Percentiles rank a stretch among this genome's conserved stretches.
Evolutionary conservation across 2,888 invertebrate species (phyloP).

Genomic region (Acanthopleura granulata): DNA sequence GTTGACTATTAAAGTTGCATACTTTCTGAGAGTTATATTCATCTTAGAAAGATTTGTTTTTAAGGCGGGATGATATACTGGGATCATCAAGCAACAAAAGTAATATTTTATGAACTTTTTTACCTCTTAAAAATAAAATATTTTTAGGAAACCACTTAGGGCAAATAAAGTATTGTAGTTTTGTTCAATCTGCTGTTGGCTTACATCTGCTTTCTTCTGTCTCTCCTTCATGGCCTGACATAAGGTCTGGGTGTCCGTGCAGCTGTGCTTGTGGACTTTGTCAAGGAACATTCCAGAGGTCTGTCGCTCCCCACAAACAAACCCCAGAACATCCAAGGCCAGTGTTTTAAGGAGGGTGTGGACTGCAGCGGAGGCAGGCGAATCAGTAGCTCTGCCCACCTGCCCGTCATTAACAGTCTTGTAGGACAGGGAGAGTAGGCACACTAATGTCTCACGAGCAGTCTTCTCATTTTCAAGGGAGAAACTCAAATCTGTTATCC

Average conservation of each 20-base stretch:
- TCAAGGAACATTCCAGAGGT: neutral
- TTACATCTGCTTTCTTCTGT: constrained; percentile 64
- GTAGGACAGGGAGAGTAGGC: constrained; percentile 33
- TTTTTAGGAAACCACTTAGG: too few relatives aligned
- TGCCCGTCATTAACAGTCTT: neutral
- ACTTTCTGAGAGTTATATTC: too few relatives aligned
- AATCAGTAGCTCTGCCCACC: neutral
- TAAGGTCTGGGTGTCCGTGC: constrained; percentile 28
- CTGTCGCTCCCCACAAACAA: constrained; percentile 52
- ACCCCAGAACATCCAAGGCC: constrained; percentile 42
- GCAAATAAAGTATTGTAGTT: too few relatives aligned
- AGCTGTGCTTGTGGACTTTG: neutral
- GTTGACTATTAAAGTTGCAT: too few relatives aligned
- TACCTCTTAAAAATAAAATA: too few relatives aligned
- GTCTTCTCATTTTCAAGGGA: constrained; percentile 20
- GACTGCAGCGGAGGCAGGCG: neutral
- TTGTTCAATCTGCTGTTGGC: neutral
- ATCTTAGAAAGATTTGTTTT: too few relatives aligned
- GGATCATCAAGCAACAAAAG: too few relatives aligned
- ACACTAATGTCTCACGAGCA: constrained; percentile 59
- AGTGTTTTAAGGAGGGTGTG: neutral
- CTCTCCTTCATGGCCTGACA: constrained; percentile 61
- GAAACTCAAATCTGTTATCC: neutral
- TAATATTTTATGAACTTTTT: too few relatives aligned
- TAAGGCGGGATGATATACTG: too few relatives aligned